Percentiles rank a stretch among this genome's conserved stretches.
phyloP scores from a whole-genome alignment of 2,797 vertebrate genomes.

The Megaceryle alcyon region DNA sequence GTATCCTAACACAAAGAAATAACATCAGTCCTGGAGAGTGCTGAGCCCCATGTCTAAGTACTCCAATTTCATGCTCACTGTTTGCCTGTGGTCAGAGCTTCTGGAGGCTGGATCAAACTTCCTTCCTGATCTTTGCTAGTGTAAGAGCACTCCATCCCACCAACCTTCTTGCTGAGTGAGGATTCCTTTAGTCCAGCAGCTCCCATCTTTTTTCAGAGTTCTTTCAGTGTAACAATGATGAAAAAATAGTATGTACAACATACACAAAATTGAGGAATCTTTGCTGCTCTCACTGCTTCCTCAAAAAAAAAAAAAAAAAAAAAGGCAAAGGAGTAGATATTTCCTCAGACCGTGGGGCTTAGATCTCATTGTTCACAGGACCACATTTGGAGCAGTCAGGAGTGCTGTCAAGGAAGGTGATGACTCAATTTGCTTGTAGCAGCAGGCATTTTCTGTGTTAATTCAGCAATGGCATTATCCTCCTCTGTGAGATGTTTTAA shows the following conservation, averaged over 20 bases:
- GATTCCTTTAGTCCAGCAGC: not conserved
- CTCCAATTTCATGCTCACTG: accelerated
- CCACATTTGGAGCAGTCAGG: not conserved
- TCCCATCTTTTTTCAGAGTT: not conserved
- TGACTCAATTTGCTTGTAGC: not conserved
- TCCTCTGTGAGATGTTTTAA: not conserved
- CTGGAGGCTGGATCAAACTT: not conserved
- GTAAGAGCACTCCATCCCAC: not conserved
- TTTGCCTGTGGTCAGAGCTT: not conserved
- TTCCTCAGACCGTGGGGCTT: not conserved
- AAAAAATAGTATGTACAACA: not conserved
- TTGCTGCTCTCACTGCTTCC: not conserved
- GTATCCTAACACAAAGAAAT: not conserved
- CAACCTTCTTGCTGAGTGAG: not conserved
- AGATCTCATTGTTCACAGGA: not conserved
- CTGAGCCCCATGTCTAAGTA: not conserved
- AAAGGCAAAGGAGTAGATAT: not conserved
- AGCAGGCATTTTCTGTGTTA: not conserved
- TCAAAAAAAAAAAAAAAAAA: not conserved
- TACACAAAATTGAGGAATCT: not conserved
- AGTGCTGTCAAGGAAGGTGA: not conserved
- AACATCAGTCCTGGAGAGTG: not conserved
- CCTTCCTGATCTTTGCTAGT: not conserved
- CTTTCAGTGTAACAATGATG: not conserved
- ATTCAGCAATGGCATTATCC: not conserved